A percentile compares a stretch with the other conserved stretches of the same genome.
These are phyloP conservation scores for Cuculus canorus DNA, from an alignment of 2,797 vertebrate species.

Conservation along the genomic window DNA sequence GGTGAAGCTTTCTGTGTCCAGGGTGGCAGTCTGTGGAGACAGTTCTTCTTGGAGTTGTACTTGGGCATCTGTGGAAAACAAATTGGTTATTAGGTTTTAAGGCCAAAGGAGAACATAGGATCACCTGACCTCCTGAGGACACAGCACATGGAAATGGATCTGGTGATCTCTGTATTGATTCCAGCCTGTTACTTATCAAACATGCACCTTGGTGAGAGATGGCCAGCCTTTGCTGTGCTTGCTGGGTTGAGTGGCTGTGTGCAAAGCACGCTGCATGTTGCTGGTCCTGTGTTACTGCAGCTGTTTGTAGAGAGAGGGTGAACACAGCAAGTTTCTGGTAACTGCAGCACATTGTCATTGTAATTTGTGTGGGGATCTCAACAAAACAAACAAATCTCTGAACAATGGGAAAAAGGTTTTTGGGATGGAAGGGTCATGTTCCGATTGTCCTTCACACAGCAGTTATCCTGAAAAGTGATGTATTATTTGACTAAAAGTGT, in stretches of 20 bases:
- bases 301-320: not conserved
- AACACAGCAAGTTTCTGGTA: not conserved
- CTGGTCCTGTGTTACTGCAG: not conserved
- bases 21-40: not conserved
- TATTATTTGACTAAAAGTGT: not conserved
- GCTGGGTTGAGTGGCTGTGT: not conserved
- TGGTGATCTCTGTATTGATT: slow-evolving; percentile 11
- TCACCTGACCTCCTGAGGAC: not conserved
- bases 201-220: not conserved
- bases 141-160: not conserved
- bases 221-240: not conserved
- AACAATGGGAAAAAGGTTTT: not conserved
- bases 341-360: not conserved
- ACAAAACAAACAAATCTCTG: too few species aligned
- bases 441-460: not conserved
- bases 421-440: not conserved
- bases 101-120: not conserved
- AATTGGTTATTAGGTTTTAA: slow-evolving; percentile 6
- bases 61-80: not conserved
- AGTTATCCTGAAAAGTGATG: not conserved
- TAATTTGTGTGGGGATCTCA: not conserved
- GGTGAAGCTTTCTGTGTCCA: not conserved
- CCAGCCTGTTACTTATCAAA: slow-evolving; percentile 5
- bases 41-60: not conserved
- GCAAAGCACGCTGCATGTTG: not conserved